A percentile compares a stretch with the other conserved stretches of the same genome.
Conservation (phyloP, 2,113 vertebrate genomes). For the Ramphastos sulfuratus region DNA sequence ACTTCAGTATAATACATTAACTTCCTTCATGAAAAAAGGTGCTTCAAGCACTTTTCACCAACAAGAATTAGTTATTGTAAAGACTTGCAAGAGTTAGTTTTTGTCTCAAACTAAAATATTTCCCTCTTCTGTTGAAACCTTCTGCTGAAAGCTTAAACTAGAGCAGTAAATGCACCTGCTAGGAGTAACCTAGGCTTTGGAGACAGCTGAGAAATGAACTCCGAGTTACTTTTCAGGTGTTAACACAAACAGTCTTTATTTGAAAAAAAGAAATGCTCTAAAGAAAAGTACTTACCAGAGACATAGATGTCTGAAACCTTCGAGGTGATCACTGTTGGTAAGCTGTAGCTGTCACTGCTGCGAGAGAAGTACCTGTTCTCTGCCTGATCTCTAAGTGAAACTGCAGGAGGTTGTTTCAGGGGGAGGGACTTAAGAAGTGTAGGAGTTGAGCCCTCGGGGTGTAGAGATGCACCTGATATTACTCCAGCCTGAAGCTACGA, state of each 20-base stretch:
- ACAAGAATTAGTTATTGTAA: neutral
- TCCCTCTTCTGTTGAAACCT: neutral
- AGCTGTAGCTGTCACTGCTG: conserved; percentile 67
- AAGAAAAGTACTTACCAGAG: conserved; percentile 68
- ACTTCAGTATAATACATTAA: neutral
- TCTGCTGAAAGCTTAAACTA: neutral
- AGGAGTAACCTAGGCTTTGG: neutral
- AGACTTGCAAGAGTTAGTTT: neutral
- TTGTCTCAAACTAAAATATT: neutral
- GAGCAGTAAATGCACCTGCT: conserved; percentile 69
- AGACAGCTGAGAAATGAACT: neutral
- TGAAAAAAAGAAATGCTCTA: neutral
- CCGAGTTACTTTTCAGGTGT: rapidly evolving
- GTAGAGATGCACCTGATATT: conserved; percentile 95
- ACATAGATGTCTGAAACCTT: conserved; percentile 3
- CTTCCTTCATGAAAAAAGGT: neutral
- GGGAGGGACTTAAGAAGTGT: conserved; percentile 90
- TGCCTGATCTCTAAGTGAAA: conserved; percentile 80
- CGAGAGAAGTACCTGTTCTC: conserved; percentile 77
- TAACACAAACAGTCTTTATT: neutral
- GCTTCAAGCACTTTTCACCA: conserved; percentile 5
- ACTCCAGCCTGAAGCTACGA: conserved; percentile 91
- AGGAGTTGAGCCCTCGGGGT: conserved; percentile 94
- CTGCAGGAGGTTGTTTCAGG: conserved; percentile 85
- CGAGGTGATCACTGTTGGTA: neutral